These are phyloP conservation scores for Netelia virgata DNA, from an alignment of 2,888 invertebrate genomes.

Conservation along the genomic window DNA sequence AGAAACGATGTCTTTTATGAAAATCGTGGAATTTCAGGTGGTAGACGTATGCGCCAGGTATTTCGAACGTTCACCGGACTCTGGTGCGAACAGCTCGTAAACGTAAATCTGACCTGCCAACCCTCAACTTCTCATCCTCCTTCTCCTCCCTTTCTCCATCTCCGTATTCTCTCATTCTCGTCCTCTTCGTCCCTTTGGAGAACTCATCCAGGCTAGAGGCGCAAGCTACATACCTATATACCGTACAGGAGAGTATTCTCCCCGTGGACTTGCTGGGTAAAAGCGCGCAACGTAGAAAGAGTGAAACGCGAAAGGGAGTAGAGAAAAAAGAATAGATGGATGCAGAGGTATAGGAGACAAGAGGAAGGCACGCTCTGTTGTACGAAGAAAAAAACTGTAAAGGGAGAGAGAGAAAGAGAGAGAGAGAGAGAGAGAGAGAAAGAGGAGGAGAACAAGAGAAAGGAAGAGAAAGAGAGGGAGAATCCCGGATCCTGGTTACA, in stretches of 20 bases:
- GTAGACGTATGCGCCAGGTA: conserved; percentile 43
- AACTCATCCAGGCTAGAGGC: conserved; percentile 36
- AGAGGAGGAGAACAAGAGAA: conserved; percentile 74
- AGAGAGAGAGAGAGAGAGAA: conserved; percentile 48
- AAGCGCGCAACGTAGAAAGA: conserved; percentile 66
- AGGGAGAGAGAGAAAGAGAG: conserved; percentile 51
- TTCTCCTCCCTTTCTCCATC: not conserved
- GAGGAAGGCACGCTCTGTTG: conserved; percentile 51
- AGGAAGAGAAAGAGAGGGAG: conserved; percentile 73
- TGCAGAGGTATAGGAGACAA: conserved; percentile 46
- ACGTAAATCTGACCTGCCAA: conserved; percentile 72
- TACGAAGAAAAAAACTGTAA: conserved; percentile 64
- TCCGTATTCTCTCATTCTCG: conserved; percentile 3
- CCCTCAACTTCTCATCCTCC: conserved; percentile 56
- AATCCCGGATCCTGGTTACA: conserved; percentile 75
- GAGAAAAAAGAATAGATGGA: conserved; percentile 48
- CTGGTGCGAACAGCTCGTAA: conserved; percentile 64
- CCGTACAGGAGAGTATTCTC: conserved; percentile 71
- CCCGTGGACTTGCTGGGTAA: conserved; percentile 74
- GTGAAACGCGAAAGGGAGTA: conserved; percentile 65
- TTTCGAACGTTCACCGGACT: conserved; percentile 12
- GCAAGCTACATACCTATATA: conserved; percentile 16
- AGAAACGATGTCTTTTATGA: not conserved
- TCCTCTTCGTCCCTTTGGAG: conserved; percentile 46
- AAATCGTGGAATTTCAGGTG: conserved; percentile 41